Percentiles rank a stretch among this genome's conserved stretches.
These are phyloP conservation scores for Dysdera silvatica DNA, from an alignment of 1,140 invertebrate species.

Conservation along the genomic window DNA sequence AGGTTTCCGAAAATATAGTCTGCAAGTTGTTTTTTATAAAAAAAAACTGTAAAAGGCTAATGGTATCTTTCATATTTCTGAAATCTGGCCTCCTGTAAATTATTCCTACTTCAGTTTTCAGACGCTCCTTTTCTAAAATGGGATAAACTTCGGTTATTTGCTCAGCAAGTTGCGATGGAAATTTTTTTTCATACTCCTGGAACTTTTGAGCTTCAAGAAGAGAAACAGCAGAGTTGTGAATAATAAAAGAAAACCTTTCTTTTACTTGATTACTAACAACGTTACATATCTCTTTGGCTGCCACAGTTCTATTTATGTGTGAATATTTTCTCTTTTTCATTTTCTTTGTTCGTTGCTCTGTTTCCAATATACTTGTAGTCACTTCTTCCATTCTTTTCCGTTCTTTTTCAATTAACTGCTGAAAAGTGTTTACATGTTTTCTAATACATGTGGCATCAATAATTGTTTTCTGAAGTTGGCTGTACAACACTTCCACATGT, in stretches of 20 bases:
- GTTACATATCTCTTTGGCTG: neutral
- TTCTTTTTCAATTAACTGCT: too few relatives aligned
- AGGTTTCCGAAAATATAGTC: neutral
- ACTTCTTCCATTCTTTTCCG: neutral
- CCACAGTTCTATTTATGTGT: neutral
- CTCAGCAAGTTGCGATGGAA: neutral
- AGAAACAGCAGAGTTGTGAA: neutral
- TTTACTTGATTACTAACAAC: neutral
- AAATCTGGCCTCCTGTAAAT: neutral
- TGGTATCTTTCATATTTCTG: neutral
- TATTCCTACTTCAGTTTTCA: neutral
- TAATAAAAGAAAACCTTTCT: neutral
- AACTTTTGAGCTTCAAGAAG: neutral
- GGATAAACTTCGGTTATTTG: neutral
- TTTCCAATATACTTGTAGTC: neutral
- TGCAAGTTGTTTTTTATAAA: constrained; percentile 8
- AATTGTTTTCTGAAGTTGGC: too few relatives aligned
- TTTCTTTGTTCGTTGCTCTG: neutral
- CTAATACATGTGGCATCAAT: neutral
- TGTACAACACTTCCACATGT: neutral
- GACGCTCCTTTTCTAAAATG: neutral
- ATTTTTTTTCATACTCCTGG: neutral
- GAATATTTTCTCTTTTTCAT: neutral
- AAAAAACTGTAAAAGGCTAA: neutral
- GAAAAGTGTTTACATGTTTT: too few relatives aligned